Conservation (phyloP, 1,140 invertebrate genomes). For the Belonocnema kinseyi region DNA sequence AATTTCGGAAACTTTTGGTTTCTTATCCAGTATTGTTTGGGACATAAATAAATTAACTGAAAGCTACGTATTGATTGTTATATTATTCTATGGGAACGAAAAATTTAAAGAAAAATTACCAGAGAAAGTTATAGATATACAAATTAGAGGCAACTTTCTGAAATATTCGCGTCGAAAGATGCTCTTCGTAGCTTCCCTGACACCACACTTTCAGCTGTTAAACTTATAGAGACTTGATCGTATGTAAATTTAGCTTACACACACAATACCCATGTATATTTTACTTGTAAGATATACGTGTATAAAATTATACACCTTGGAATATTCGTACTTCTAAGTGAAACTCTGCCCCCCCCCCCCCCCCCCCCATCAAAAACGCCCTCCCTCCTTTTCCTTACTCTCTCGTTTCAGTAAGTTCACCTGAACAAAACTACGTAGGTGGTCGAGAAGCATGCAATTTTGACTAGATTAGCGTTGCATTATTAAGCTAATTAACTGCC, state of each 20-base stretch:
- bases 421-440: slow-evolving; percentile 61
- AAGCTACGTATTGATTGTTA: background rate
- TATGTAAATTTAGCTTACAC: background rate
- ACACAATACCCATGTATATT: background rate
- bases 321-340: background rate
- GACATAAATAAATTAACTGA: no score
- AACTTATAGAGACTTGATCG: background rate
- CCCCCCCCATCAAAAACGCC: background rate
- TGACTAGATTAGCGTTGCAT: slow-evolving; percentile 72
- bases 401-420: slow-evolving; percentile 50
- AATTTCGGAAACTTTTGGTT: no score
- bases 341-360: no score
- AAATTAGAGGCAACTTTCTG: slow-evolving; percentile 35
- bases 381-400: slow-evolving; percentile 5
- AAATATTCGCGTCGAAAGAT: slow-evolving; percentile 59
- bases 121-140: background rate
- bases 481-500: slow-evolving; percentile 72
- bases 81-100: slow-evolving; percentile 3
- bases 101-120: background rate
- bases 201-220: slow-evolving; percentile 31
- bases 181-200: slow-evolving; percentile 47
- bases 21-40: no score
- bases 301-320: background rate
- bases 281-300: background rate
- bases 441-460: slow-evolving; percentile 69